Evolutionary conservation across 2,888 invertebrate genomes (phyloP).

Genomic region (Microctonus aethiopoides): DNA sequence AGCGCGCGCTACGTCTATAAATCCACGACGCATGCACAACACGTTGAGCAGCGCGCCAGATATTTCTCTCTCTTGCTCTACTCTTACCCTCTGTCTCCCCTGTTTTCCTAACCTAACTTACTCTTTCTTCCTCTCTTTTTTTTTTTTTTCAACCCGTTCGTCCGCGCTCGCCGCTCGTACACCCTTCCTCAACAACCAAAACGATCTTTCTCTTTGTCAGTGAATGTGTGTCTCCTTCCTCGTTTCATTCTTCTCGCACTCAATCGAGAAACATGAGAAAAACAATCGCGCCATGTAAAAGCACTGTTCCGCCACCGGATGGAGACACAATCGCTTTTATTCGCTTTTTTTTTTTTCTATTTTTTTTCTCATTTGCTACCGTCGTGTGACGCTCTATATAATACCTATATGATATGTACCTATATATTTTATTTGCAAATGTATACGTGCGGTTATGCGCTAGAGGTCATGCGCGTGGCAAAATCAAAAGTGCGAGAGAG

Average conservation of each 20-base stretch:
- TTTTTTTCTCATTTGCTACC: conserved; percentile 15
- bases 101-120: conserved; percentile 23
- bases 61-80: neutral
- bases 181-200: neutral
- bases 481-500: neutral
- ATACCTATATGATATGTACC: conserved; percentile 3
- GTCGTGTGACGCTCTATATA: conserved; percentile 9
- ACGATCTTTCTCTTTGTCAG: neutral
- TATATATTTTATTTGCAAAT: conserved; percentile 7
- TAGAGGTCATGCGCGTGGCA: neutral
- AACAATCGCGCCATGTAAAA: neutral
- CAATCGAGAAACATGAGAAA: neutral
- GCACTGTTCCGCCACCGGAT: neutral
- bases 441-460: neutral
- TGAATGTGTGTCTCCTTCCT: neutral
- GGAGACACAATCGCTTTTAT: neutral
- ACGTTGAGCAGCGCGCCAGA: conserved; percentile 7
- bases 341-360: neutral
- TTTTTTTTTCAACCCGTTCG: conserved; percentile 1
- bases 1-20: conserved; percentile 38
- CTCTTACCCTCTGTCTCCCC: conserved; percentile 5
- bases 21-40: conserved; percentile 23
- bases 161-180: neutral
- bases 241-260: neutral
- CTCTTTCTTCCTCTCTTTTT: conserved; percentile 19